Evolutionary conservation across 2,888 invertebrate genomes (phyloP).

Genomic region (Hypsopygia costalis): DNA sequence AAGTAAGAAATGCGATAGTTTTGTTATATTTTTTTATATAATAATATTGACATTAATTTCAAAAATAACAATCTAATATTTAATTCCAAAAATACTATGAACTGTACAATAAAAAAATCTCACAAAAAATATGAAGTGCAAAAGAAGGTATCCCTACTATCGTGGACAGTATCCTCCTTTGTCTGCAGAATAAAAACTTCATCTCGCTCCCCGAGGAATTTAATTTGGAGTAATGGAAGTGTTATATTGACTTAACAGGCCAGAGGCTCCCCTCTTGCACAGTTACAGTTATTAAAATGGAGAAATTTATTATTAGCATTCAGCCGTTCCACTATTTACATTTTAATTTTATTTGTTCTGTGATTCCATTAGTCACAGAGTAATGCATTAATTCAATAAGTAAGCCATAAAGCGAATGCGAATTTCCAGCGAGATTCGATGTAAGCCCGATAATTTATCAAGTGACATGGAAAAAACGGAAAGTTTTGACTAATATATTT

Average conservation of each 20-base stretch:
- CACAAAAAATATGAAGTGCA: too few relatives aligned
- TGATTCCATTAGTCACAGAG: slow-evolving; percentile 76
- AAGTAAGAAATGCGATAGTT: too few relatives aligned
- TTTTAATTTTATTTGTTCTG: slow-evolving; percentile 80
- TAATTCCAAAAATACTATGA: too few relatives aligned
- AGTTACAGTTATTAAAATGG: slow-evolving; percentile 80
- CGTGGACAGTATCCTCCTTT: slow-evolving; percentile 60
- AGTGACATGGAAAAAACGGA: slow-evolving; percentile 14
- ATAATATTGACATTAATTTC: too few relatives aligned
- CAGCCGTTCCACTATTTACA: slow-evolving; percentile 75
- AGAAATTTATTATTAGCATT: slow-evolving; percentile 80
- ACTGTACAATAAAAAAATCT: too few relatives aligned
- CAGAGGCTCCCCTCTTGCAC: slow-evolving; percentile 68
- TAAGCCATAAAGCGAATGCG: slow-evolving; percentile 36
- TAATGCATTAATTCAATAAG: slow-evolving; percentile 67
- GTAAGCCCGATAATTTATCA: slow-evolving; percentile 42
- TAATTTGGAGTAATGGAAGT: slow-evolving; percentile 81
- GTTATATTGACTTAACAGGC: slow-evolving; percentile 81
- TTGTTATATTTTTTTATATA: too few relatives aligned
- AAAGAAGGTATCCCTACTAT: slow-evolving; percentile 30
- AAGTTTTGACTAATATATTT: slow-evolving; percentile 21
- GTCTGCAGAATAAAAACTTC: slow-evolving; percentile 75
- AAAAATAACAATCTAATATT: too few relatives aligned
- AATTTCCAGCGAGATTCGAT: slow-evolving; percentile 30
- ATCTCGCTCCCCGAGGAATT: slow-evolving; percentile 78